Base-by-base conservation (phyloP, 2,888 invertebrate genomes). In the Apamea anceps region DNA sequence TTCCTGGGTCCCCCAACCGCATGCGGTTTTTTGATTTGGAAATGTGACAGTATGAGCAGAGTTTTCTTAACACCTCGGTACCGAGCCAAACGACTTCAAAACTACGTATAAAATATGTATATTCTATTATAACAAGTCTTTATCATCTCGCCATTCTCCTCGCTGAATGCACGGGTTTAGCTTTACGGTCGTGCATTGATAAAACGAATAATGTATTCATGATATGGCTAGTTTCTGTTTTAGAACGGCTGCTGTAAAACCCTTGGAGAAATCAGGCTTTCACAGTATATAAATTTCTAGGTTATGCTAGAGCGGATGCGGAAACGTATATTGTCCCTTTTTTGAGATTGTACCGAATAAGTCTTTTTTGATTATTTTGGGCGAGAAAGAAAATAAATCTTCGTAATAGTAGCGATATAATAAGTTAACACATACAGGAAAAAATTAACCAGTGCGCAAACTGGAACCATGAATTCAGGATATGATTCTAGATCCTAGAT, bases 251-350 rank as follows among this genome's bases (percentile, higher is more conserved):
- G 54, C 66, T 67, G 12, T 68, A 81, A 42, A 76, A 82, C 71
- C 86, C 86, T 82, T 72, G 63, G 84, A 86, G 86, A 86, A 82
- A 78, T 80, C 86, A 75, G 25, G 54, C 42, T 86, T 85, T 51
- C 63, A 70, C 42, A 62, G 28, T 7, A 57, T 51, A 66, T 48
- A 68, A 0, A 54, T 75, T 15, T 48, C 21, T 66, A 66, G 71
- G 21, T 62, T 60, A 42, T 57, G 67, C 18, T 85, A 45, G 28
- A 54, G 21, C 15, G 18, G n/a, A 28, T 21, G 21, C 1, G 1
- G 25, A 75, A n/a, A 10, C 32, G 4, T 25, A 13, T 45, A 45
- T 13, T 48, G n/a, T 48, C 60, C n/a, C 10, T n/a, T 32, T 60
- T 62, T 60, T 45, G 21, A 54, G 21, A 7, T 42, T 42, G 2